Evolutionary conservation across 23 tunicate genomes (phyloP).

Genomic region (Halocynthia roretzi): DNA sequence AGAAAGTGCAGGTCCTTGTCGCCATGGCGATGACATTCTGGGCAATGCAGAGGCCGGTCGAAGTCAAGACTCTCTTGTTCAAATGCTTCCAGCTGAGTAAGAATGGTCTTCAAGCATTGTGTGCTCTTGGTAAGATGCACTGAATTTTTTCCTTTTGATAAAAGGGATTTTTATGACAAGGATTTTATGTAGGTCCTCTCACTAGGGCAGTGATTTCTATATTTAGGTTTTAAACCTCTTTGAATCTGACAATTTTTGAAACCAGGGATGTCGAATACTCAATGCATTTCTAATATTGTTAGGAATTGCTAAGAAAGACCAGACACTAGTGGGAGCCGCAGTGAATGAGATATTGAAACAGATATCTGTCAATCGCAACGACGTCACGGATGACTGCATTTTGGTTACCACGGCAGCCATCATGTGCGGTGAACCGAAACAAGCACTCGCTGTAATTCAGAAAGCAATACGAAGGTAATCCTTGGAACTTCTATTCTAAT

Average conservation of each 20-base stretch:
- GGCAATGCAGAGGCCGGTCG: conserved; percentile 15
- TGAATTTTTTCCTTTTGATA: background rate
- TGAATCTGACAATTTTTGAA: background rate
- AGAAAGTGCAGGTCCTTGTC: conserved; percentile 13
- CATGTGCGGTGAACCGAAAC: background rate
- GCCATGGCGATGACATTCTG: conserved; percentile 48
- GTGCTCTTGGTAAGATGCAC: conserved; percentile 8
- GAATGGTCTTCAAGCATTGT: conserved; percentile 10
- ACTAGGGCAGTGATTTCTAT: no score
- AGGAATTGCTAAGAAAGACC: conserved; percentile 13
- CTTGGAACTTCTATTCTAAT: background rate
- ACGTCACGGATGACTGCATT: conserved; percentile 8
- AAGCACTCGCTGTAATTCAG: conserved; percentile 12
- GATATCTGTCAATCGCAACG: background rate
- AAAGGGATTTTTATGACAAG: no score
- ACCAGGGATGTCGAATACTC: no score
- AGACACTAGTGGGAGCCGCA: conserved; percentile 15
- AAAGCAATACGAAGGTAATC: conserved; percentile 15
- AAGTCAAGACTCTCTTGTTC: conserved; percentile 20
- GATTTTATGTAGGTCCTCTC: no score
- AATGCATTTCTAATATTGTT: no score
- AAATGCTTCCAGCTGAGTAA: conserved; percentile 20
- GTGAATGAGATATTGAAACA: conserved; percentile 19
- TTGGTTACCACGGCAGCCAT: conserved; percentile 12
- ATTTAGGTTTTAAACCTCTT: no score